phyloP scores from a whole-genome alignment of 2,797 vertebrate species.

The Notamacropus eugenii region DNA sequence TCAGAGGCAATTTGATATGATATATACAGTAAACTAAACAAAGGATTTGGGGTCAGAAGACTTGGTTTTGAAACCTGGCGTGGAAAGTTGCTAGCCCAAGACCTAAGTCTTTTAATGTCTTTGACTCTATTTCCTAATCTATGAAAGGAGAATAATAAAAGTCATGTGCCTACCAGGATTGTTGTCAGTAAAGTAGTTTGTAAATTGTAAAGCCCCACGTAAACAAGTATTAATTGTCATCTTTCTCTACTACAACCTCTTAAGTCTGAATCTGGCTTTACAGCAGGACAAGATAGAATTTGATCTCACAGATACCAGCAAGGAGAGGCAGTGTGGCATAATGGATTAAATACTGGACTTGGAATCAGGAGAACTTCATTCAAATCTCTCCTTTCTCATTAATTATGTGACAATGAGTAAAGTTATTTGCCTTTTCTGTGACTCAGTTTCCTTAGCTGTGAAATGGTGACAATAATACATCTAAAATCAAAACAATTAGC shows the following conservation, averaged over 20 bases:
- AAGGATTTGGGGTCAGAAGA: background rate
- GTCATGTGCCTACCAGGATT: background rate
- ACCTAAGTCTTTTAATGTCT: background rate
- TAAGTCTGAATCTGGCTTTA: background rate
- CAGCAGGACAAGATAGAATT: background rate
- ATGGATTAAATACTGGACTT: background rate
- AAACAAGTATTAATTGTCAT: background rate
- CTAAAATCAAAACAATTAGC: background rate
- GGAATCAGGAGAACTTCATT: background rate
- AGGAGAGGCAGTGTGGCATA: background rate
- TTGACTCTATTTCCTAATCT: background rate
- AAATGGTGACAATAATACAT: too few species aligned
- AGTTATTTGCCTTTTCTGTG: background rate
- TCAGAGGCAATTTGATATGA: background rate
- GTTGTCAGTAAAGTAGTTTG: background rate
- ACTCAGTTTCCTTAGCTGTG: background rate
- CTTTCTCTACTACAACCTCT: background rate
- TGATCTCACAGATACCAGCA: background rate
- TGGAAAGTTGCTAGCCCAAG: background rate
- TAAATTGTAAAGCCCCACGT: background rate
- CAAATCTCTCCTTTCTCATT: background rate
- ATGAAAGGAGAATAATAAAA: background rate
- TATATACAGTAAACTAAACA: background rate
- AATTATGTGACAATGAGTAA: background rate
- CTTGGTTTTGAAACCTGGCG: background rate